Evolutionary conservation across 2,888 invertebrate genomes (phyloP), one percentile per base, ranked within the genome.

Genomic region (Thymelicus acteon): DNA sequence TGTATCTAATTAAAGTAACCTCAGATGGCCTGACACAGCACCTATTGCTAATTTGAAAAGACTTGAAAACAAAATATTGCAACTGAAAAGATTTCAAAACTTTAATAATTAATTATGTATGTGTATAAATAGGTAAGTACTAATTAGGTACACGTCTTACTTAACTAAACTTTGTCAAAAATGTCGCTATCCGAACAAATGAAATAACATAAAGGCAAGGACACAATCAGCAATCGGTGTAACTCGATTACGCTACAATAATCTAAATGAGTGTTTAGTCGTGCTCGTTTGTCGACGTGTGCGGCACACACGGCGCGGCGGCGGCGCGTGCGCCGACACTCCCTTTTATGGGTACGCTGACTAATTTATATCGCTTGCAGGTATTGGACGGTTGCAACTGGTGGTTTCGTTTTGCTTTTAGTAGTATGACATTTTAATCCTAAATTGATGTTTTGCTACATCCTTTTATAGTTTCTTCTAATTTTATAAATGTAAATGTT

Each of bases 171-270:
- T 44, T 44, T 44, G 4, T 19, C 7, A 52, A 52, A 52, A 19
- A 64, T 60, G 31, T 66, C 69, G 49, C 49, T 52, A 60, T 58
- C 72, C 60, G 69, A 49, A 62, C 0, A 65, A 19, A 47, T 47
- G 47, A 63, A 70, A 64, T 64, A 15, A 40, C 10, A 64, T 70
- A 70, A 70, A 44, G 60, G 49, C 15, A 48, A 15, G 49, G 6
- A 39, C 70, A 70, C 64, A 70, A 70, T 70, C 40, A 64, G 44
- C 64, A 60, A 70, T 70, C 52, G 64, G 76, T 78, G 78, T 85
- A 89, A 91, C 85, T 85, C 81, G 89, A 89, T 91, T 87, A 87
- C 80, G 81, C 78, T 76, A 82, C 85, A 87, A 84, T 89, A 87
- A 90, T 86, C 82, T 77, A 82, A 88, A 88, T 87, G 86, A 82